Percentiles rank a stretch among this genome's conserved stretches.
Conservation (phyloP, 2,888 invertebrate genomes). For the Clusia tigrina region DNA sequence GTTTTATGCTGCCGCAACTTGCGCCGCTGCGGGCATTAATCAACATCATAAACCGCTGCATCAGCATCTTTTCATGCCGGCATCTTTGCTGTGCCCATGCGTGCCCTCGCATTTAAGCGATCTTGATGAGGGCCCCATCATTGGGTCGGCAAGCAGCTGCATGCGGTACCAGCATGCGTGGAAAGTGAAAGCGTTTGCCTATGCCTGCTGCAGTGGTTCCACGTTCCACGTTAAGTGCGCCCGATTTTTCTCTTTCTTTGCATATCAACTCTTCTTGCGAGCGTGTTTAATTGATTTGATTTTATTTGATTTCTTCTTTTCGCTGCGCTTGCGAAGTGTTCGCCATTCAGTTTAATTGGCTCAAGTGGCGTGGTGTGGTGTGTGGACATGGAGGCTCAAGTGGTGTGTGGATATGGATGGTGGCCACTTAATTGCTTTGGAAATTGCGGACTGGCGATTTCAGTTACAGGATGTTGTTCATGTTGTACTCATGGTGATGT, state of each 20-base stretch:
- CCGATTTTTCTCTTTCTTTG: constrained; percentile 29
- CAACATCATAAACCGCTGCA: constrained; percentile 11
- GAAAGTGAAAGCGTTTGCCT: constrained; percentile 29
- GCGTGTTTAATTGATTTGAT: constrained; percentile 12
- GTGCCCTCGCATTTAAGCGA: too few species aligned
- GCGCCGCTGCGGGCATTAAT: constrained; percentile 26
- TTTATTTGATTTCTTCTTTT: background rate
- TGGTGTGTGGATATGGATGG: background rate
- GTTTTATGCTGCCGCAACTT: constrained; percentile 9
- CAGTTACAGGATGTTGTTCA: constrained; percentile 3
- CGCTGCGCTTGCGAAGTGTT: background rate
- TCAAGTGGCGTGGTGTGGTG: background rate
- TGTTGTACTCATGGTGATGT: background rate
- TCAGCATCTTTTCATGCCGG: background rate
- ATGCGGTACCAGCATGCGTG: background rate
- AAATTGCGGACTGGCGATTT: background rate
- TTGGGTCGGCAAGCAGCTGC: constrained; percentile 6
- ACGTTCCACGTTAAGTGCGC: background rate
- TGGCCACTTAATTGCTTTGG: background rate
- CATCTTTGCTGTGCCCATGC: background rate
- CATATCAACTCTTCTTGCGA: constrained; percentile 24
- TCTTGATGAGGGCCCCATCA: constrained; percentile 22
- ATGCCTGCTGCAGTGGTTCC: background rate
- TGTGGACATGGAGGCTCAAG: background rate
- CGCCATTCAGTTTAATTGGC: constrained; percentile 6